Conservation (phyloP, 2,797 vertebrate genomes). For the Octomys mimax region DNA sequence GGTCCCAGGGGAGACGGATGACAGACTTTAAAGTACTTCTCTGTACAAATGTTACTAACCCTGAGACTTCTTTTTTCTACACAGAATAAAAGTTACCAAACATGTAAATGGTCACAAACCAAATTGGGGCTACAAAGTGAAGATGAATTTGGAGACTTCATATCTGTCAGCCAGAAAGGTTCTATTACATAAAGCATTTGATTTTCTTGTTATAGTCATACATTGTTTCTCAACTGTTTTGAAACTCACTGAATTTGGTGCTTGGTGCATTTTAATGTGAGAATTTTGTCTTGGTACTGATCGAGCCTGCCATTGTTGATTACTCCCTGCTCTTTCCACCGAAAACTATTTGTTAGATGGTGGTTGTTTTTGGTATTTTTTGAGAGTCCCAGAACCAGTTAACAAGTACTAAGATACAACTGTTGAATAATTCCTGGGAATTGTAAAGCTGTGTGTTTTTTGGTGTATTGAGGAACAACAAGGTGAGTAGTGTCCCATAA, state of each 20-base stretch:
- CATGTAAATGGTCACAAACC: background rate
- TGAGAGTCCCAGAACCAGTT: background rate
- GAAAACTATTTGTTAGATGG: background rate
- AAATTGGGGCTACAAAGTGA: background rate
- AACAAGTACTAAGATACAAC: background rate
- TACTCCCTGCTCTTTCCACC: background rate
- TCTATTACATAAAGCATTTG: background rate
- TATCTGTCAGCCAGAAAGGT: background rate
- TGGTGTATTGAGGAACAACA: background rate
- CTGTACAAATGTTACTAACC: background rate
- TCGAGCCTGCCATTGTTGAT: background rate
- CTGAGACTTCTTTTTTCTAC: background rate
- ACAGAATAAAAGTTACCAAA: background rate
- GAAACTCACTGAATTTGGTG: background rate
- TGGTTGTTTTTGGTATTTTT: background rate
- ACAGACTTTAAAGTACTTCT: background rate
- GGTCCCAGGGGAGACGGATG: background rate
- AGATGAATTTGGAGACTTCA: slow-evolving; percentile 25
- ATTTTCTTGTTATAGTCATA: background rate
- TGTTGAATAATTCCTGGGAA: background rate
- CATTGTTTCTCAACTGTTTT: background rate
- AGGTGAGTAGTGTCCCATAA: background rate
- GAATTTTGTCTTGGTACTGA: background rate
- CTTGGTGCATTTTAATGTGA: background rate
- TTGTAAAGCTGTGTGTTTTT: background rate